A percentile compares a stretch with the other conserved stretches of the same genome.
Conservation (phyloP, 2,888 invertebrate genomes). For the Lysandra bellargus region DNA sequence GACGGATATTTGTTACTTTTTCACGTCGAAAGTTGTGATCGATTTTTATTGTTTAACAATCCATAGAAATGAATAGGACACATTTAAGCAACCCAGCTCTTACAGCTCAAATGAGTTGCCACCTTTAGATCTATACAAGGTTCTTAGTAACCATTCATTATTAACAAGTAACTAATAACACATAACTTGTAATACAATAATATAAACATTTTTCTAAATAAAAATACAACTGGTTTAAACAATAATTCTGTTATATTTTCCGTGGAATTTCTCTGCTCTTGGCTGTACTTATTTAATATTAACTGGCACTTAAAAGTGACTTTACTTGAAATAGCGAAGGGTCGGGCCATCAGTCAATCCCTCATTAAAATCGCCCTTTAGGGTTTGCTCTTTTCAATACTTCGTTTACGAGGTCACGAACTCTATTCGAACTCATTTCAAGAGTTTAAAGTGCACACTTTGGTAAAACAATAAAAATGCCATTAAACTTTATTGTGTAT, state of each 20-base stretch:
- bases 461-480: background rate
- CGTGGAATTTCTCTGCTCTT: background rate
- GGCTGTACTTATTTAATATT: background rate
- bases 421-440: conserved; percentile 3
- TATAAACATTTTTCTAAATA: too few species aligned
- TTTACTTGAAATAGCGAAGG: background rate
- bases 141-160: too few species aligned
- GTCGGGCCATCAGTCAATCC: background rate
- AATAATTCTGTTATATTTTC: background rate
- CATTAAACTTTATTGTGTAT: background rate
- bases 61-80: too few species aligned
- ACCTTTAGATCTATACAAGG: too few species aligned
- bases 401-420: conserved; percentile 5
- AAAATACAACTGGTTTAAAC: too few species aligned
- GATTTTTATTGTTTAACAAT: too few species aligned
- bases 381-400: conserved; percentile 13
- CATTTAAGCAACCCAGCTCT: too few species aligned
- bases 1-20: too few species aligned
- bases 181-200: too few species aligned
- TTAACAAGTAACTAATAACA: too few species aligned
- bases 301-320: background rate
- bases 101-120: too few species aligned
- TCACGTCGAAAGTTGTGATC: too few species aligned
- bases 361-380: background rate
- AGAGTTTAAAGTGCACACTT: background rate